These are phyloP conservation scores for Acrobasis repandana DNA, from an alignment of 2,888 invertebrate genomes.

Conservation along the genomic window DNA sequence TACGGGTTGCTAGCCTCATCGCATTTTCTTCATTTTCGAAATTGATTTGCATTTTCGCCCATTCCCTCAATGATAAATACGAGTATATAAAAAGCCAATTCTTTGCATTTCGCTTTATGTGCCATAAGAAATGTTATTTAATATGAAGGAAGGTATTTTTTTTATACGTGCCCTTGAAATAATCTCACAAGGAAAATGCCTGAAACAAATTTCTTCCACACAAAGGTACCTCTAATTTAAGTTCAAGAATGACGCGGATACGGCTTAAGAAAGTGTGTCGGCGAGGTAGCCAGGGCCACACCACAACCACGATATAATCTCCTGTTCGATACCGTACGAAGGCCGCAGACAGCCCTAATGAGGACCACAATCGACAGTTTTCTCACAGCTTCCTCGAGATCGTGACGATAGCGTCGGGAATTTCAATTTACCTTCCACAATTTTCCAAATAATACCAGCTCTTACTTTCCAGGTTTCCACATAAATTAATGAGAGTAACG, in stretches of 20 bases:
- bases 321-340: slow-evolving; percentile 48
- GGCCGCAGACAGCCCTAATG: slow-evolving; percentile 43
- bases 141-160: no score
- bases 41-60: no score
- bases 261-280: slow-evolving; percentile 73
- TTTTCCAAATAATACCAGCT: neutral
- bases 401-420: slow-evolving; percentile 15
- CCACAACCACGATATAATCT: slow-evolving; percentile 57
- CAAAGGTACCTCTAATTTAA: slow-evolving; percentile 20
- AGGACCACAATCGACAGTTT: slow-evolving; percentile 24
- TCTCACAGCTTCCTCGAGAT: slow-evolving; percentile 18
- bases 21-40: no score
- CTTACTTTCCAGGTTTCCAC: neutral
- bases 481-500: neutral
- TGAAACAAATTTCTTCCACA: slow-evolving; percentile 1
- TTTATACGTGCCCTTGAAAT: neutral
- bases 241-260: slow-evolving; percentile 63
- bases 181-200: neutral
- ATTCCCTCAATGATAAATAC: no score
- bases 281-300: slow-evolving; percentile 45
- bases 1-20: no score
- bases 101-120: no score
- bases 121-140: no score
- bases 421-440: slow-evolving; percentile 11
- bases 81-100: no score